These are phyloP conservation scores for Melitaea athalia DNA, from an alignment of 2,888 invertebrate genomes.

Conservation along the genomic window DNA sequence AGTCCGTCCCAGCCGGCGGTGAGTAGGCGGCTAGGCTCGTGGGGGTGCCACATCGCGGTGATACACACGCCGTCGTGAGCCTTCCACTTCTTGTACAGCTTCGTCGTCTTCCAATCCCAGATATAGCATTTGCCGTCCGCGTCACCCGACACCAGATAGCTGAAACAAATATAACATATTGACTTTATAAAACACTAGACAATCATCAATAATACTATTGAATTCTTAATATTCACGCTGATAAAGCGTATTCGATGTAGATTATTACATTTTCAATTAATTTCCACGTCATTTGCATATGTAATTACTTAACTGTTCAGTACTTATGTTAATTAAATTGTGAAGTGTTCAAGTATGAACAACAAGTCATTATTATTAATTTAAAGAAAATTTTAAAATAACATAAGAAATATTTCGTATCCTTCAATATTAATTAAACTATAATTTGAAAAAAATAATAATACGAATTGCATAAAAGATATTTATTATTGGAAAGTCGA, in stretches of 20 bases:
- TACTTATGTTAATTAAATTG: too few relatives aligned
- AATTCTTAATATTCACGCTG: neutral
- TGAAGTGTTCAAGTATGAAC: too few relatives aligned
- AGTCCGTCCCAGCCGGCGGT: conserved; percentile 99
- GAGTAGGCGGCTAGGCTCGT: conserved; percentile 98
- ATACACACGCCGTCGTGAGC: conserved; percentile 99
- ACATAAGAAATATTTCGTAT: too few relatives aligned
- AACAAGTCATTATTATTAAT: neutral
- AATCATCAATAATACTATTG: neutral
- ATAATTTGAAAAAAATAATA: too few relatives aligned
- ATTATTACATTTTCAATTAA: conserved; percentile 2
- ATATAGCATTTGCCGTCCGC: conserved; percentile 99
- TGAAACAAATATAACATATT: conserved; percentile 70
- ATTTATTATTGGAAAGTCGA: neutral
- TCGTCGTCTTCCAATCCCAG: conserved; percentile 99
- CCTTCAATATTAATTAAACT: too few relatives aligned
- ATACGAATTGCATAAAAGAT: too few relatives aligned
- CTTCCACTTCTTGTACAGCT: conserved; percentile 99
- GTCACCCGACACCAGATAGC: conserved; percentile 98
- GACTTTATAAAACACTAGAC: neutral
- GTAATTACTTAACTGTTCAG: neutral
- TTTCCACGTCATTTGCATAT: conserved; percentile 8
- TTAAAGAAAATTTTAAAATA: neutral
- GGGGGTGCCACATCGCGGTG: conserved; percentile 97
- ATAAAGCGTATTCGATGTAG: conserved; percentile 4